Conservation (phyloP, 1,140 invertebrate species). For the Papilio polytes region DNA sequence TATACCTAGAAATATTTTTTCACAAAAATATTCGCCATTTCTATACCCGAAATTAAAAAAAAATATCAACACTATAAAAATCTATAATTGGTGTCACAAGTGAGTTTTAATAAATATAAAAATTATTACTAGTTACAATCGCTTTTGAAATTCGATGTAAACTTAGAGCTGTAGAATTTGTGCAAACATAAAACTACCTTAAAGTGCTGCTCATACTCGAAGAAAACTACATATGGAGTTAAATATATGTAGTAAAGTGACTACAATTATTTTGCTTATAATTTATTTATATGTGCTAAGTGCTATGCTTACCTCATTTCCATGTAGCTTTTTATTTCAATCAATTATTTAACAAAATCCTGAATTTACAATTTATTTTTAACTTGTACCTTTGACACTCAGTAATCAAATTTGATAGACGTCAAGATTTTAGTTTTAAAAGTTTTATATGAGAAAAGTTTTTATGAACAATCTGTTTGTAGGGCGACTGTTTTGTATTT, state of each 20-base stretch:
- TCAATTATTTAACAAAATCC: not conserved
- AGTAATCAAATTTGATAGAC: not conserved
- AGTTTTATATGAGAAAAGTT: not conserved
- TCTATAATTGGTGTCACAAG: not conserved
- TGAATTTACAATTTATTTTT: not conserved
- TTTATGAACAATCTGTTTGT: not conserved
- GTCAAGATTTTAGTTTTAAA: not conserved
- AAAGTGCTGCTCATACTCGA: not conserved
- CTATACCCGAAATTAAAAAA: too few species aligned
- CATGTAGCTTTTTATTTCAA: not conserved
- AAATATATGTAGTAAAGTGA: not conserved
- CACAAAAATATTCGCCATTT: not conserved
- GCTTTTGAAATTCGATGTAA: too few species aligned
- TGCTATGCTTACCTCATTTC: not conserved
- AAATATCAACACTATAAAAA: not conserved
- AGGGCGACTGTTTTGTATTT: too few species aligned
- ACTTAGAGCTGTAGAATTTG: not conserved
- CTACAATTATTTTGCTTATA: not conserved
- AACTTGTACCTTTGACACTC: not conserved
- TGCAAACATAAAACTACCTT: not conserved
- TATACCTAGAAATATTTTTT: not conserved
- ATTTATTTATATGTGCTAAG: not conserved
- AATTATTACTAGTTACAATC: too few species aligned
- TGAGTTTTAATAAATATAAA: too few species aligned
- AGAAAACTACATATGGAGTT: not conserved